Evolutionary conservation across 1,140 invertebrate genomes (phyloP).

Genomic region (Pararge aegeria): DNA sequence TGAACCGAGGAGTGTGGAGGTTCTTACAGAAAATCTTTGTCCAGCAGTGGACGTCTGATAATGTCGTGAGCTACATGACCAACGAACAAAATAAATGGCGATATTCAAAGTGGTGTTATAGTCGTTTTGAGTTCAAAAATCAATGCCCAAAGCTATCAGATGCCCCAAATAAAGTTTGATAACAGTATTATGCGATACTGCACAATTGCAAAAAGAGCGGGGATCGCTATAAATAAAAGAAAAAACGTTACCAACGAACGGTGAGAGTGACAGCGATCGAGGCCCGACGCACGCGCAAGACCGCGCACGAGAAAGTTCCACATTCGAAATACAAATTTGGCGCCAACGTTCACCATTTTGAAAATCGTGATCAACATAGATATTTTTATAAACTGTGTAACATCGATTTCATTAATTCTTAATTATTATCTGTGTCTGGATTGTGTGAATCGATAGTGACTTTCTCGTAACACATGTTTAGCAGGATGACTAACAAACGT

Average conservation of each 20-base stretch:
- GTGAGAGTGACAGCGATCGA: conserved; percentile 66
- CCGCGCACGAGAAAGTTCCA: conserved; percentile 57
- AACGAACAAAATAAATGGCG: too few relatives aligned
- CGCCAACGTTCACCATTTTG: conserved; percentile 39
- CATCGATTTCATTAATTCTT: conserved; percentile 27
- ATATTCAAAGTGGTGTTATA: too few relatives aligned
- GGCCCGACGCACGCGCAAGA: conserved; percentile 42
- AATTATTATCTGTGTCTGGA: conserved; percentile 21
- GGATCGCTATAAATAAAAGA: conserved; percentile 72
- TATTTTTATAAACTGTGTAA: conserved; percentile 22
- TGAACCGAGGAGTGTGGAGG: too few relatives aligned
- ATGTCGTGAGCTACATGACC: too few relatives aligned
- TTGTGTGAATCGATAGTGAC: conserved; percentile 43
- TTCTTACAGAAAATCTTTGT: too few relatives aligned
- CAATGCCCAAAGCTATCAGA: conserved; percentile 15
- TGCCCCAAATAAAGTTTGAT: conserved; percentile 54
- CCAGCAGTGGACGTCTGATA: too few relatives aligned
- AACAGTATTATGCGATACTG: conserved; percentile 65
- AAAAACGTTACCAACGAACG: conserved; percentile 46
- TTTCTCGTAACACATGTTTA: conserved; percentile 46
- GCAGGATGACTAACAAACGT: conserved; percentile 61
- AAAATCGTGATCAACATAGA: conserved; percentile 18
- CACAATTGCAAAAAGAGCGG: conserved; percentile 54
- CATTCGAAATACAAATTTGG: conserved; percentile 46
- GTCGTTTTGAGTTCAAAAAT: background rate